These are phyloP conservation scores for Heliconius aoede DNA, from an alignment of 2,888 invertebrate genomes.

Conservation along the genomic window DNA sequence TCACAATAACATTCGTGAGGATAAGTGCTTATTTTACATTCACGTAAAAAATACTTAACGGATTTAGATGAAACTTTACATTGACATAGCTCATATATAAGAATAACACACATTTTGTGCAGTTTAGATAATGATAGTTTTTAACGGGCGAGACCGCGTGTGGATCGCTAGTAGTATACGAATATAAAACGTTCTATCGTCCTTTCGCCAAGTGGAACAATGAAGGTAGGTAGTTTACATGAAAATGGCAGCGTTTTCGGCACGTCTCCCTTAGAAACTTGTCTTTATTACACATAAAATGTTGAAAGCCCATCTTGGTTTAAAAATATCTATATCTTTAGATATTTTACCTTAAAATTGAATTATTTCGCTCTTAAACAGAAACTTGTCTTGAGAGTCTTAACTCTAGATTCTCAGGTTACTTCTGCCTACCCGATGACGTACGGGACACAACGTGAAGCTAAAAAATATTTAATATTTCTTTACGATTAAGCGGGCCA, in stretches of 20 bases:
- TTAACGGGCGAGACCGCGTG: too few species aligned
- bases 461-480: background rate
- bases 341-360: too few species aligned
- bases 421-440: too few species aligned
- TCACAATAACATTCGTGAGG: too few species aligned
- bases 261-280: background rate
- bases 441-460: background rate
- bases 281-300: background rate
- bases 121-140: too few species aligned
- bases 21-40: too few species aligned
- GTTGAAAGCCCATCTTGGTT: background rate
- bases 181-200: background rate
- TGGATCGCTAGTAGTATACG: background rate
- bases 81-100: too few species aligned
- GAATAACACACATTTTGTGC: too few species aligned
- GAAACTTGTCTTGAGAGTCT: background rate
- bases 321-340: background rate
- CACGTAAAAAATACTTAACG: too few species aligned
- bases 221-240: background rate
- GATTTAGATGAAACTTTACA: too few species aligned
- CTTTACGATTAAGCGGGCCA: background rate
- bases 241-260: background rate
- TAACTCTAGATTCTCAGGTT: background rate
- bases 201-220: background rate
- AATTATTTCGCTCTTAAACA: background rate